phyloP scores from a whole-genome alignment of 2,888 invertebrate species.

The Cyclophora punctaria region DNA sequence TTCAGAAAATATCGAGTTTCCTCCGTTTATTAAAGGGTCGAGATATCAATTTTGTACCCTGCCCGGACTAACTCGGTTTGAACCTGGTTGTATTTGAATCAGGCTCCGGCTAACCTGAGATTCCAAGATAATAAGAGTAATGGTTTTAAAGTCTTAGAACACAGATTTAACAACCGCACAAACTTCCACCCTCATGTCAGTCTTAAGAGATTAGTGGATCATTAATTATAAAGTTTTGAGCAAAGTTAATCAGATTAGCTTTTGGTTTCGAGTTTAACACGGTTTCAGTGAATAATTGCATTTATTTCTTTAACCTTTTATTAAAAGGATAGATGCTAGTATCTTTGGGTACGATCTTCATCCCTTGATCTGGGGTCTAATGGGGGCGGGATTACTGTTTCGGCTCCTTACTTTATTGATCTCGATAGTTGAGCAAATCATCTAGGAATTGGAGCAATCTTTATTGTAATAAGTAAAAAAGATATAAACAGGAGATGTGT shows the following conservation, averaged over 20 bases:
- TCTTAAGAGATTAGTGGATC: constrained; percentile 45
- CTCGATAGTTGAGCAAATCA: not conserved
- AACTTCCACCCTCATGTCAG: constrained; percentile 40
- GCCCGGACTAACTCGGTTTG: not conserved
- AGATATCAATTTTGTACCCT: constrained; percentile 15
- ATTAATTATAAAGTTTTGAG: constrained; percentile 53
- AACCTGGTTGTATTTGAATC: not conserved
- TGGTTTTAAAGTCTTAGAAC: constrained; percentile 12
- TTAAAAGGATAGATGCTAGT: constrained; percentile 10
- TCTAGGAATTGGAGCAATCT: too few relatives aligned
- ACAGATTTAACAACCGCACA: constrained; percentile 15
- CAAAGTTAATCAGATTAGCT: constrained; percentile 44
- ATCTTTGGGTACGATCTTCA: constrained; percentile 16
- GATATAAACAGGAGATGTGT: too few relatives aligned
- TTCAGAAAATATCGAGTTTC: constrained; percentile 27
- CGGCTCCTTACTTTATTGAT: constrained; percentile 23
- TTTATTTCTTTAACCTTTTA: constrained; percentile 21
- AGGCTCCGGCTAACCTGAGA: not conserved
- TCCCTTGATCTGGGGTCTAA: constrained; percentile 24
- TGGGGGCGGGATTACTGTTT: constrained; percentile 25
- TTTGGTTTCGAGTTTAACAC: constrained; percentile 28
- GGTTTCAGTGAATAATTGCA: constrained; percentile 30
- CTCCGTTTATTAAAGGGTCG: constrained; percentile 21
- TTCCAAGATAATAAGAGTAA: constrained; percentile 1
- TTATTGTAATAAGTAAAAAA: too few relatives aligned